Conservation (phyloP, 2,888 invertebrate species). For the Pachymerium ferrugineum region DNA sequence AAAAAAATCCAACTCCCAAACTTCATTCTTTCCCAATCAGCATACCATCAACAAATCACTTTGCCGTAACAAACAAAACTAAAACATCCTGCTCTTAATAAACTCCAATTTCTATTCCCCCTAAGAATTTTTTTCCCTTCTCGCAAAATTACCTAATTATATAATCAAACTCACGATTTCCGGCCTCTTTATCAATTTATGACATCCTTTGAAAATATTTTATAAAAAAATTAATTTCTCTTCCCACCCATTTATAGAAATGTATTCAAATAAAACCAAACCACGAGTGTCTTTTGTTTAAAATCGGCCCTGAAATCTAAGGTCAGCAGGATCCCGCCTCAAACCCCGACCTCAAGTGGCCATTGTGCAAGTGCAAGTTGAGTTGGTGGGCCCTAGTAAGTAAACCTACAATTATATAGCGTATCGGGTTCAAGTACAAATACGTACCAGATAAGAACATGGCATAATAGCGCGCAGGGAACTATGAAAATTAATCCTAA, state of each 20-base stretch:
- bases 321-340: not conserved
- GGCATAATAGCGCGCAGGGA: not conserved
- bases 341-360: slow-evolving; percentile 16
- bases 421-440: slow-evolving; percentile 9
- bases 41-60: no score
- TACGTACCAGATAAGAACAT: not conserved
- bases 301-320: slow-evolving; percentile 14
- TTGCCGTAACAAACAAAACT: no score
- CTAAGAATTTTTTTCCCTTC: no score
- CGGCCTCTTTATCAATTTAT: not conserved
- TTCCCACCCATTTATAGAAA: not conserved
- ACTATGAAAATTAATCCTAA: slow-evolving; percentile 6
- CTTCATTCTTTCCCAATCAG: no score
- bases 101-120: no score
- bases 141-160: slow-evolving; percentile 5
- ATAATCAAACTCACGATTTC: not conserved
- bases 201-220: not conserved
- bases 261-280: not conserved
- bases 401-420: slow-evolving; percentile 1
- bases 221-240: not conserved
- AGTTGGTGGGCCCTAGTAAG: not conserved
- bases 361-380: slow-evolving; percentile 14
- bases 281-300: not conserved
- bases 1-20: no score
- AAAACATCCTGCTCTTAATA: no score